Base-by-base conservation (phyloP, 2,888 invertebrate species). In the Dasypolia templi region DNA sequence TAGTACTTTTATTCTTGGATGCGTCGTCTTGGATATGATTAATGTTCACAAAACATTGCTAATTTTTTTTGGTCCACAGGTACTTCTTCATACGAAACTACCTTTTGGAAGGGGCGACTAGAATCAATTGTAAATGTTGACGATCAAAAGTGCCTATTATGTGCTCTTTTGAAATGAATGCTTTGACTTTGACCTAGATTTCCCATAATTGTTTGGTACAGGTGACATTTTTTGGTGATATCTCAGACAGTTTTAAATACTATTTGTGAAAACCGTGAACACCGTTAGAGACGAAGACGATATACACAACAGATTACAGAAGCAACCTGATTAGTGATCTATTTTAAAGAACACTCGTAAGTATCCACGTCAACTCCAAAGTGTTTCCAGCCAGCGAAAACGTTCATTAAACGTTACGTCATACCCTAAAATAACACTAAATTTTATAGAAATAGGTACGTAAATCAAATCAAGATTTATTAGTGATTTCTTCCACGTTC, bases 381-480 rank as follows among this genome's bases (percentile, higher is more conserved):
- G 53, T 72, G 35, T 58, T 80, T 68, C 62, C 53, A 74, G 51
- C 46, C 46, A 69, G 14, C 61, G 14, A 35, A 62, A 55, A 35
- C 59, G 59, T 78, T 75, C 68, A 85, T 78, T 82, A 82, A 77
- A 81, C 32, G 62, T 74, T 49, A 82, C 83, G 74, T 85, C 83
- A 85, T 81, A 61, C 53, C 17, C 75, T 53, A 59, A 82, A 69
- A 79, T n/a, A 75, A 53, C 67, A 71, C 66, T 75, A 68, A 74
- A 82, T n/a, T n/a, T n/a, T n/a, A n/a, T 73, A 71, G 68, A 78
- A 81, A 51, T 75, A 72, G 82, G 72, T 74, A 61, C 82, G 73
- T 85, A 83, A 81, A 86, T 86, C 86, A 83, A 73, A 72, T 32
- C 29, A 69, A 81, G 79, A 86, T 86, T 83, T 83, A 85, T 83